phyloP scores from a whole-genome alignment of 1,140 invertebrate species.

The Agrypnia vestita region DNA sequence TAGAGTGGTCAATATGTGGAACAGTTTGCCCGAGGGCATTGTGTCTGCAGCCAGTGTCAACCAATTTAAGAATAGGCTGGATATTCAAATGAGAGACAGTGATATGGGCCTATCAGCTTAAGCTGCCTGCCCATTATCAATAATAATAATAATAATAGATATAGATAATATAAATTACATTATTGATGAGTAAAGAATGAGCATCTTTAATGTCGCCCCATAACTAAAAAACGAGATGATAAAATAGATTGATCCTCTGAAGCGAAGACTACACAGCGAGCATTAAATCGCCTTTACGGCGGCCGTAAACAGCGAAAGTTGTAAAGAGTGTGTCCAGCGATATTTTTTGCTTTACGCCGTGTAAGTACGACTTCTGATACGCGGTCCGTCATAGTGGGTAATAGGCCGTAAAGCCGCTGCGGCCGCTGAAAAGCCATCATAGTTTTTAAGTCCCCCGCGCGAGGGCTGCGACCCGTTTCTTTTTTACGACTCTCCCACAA shows the following conservation, averaged over 20 bases:
- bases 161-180: too few species aligned
- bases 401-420: conserved; percentile 24
- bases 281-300: not conserved
- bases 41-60: too few species aligned
- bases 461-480: conserved; percentile 12
- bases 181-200: too few species aligned
- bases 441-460: conserved; percentile 35
- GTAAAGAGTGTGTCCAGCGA: conserved; percentile 22
- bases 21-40: too few species aligned
- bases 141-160: too few species aligned
- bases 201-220: not conserved
- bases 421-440: conserved; percentile 16
- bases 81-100: too few species aligned
- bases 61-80: too few species aligned
- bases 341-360: conserved; percentile 38
- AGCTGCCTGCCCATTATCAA: too few species aligned
- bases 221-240: conserved; percentile 6
- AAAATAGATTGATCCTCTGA: conserved; percentile 5
- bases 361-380: conserved; percentile 19
- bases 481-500: conserved; percentile 28
- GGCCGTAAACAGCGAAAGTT: conserved; percentile 19
- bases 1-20: too few species aligned
- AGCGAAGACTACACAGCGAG: not conserved
- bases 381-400: conserved; percentile 33
- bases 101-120: too few species aligned